Conservation (phyloP, 2,113 vertebrate genomes). For the Tetrao urogallus region DNA sequence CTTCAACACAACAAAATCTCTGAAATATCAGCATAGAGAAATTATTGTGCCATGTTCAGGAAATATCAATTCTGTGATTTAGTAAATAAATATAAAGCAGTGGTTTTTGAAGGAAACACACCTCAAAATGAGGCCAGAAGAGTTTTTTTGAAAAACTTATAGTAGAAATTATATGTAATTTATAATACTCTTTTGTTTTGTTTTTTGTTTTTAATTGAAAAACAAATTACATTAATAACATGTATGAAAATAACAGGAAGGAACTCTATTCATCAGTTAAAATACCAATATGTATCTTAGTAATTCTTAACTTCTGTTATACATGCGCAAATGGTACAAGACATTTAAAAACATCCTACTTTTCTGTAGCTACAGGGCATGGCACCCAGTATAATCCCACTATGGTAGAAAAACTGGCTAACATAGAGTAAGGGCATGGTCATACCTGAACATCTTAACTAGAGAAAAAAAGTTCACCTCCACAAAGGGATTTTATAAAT, state of each 20-base stretch:
- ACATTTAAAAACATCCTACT: background rate
- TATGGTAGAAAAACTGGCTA: rapidly evolving
- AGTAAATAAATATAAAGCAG: background rate
- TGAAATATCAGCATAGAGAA: background rate
- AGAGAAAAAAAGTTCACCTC: background rate
- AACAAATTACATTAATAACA: background rate
- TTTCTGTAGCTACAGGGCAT: background rate
- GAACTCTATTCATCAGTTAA: background rate
- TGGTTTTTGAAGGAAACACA: background rate
- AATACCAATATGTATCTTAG: background rate
- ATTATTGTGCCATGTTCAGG: background rate
- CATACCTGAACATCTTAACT: background rate
- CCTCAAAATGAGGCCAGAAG: background rate
- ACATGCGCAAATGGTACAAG: background rate
- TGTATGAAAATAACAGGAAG: background rate
- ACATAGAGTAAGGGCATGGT: background rate
- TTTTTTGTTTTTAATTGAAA: background rate
- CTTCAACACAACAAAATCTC: background rate
- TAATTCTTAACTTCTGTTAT: background rate
- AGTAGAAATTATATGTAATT: background rate
- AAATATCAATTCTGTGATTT: background rate
- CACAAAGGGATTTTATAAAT: background rate
- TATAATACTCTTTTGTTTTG: background rate
- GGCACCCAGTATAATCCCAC: background rate
- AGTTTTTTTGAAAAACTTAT: background rate